phyloP scores from a whole-genome alignment of 1,140 invertebrate genomes.

The Sitobion miscanthi region DNA sequence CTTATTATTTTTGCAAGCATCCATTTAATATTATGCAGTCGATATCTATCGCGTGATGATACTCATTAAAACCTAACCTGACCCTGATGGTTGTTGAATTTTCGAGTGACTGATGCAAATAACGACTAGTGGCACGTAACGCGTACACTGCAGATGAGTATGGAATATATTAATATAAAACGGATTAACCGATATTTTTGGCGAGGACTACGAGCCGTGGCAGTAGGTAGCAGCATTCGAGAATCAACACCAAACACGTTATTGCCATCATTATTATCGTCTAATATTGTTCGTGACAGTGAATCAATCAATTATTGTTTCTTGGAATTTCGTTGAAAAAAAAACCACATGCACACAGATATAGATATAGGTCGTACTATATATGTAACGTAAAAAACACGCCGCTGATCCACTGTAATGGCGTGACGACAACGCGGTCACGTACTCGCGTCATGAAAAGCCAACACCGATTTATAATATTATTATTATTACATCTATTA shows the following conservation, averaged over 20 bases:
- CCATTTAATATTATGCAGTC: neutral
- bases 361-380: neutral
- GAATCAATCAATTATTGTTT: neutral
- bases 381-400: neutral
- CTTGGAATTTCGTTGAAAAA: neutral
- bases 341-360: neutral
- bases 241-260: neutral
- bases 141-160: neutral
- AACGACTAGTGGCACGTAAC: neutral
- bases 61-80: too few relatives aligned
- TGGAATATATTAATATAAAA: neutral
- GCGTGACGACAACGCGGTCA: neutral
- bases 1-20: neutral
- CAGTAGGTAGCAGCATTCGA: neutral
- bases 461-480: neutral
- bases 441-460: neutral
- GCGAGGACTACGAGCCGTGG: neutral
- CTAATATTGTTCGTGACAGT: neutral
- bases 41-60: neutral
- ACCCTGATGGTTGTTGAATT: neutral
- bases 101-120: neutral
- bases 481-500: neutral
- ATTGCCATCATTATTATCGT: neutral
- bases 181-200: neutral
- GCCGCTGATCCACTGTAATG: neutral